Percentiles rank a stretch among this genome's conserved stretches.
phyloP scores from a whole-genome alignment of 2,888 invertebrate genomes.

The Sceliomorpha sp. region DNA sequence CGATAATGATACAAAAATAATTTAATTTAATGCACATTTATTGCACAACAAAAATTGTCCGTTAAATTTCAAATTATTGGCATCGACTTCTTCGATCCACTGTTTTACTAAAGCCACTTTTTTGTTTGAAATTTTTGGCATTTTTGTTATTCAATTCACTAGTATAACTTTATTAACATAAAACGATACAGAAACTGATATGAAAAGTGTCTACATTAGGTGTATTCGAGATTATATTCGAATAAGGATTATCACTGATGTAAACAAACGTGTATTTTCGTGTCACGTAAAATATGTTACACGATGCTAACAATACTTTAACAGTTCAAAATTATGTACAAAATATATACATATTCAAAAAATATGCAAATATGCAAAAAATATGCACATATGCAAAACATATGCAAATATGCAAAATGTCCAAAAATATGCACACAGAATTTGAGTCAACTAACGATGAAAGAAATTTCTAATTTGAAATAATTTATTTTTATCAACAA shows the following conservation, averaged over 20 bases:
- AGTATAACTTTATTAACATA: slow-evolving; percentile 1
- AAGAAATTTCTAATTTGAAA: slow-evolving; percentile 16
- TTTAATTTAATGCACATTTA: no score
- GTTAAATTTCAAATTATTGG: slow-evolving; percentile 7
- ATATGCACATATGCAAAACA: slow-evolving; percentile 13
- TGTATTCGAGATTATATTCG: no score
- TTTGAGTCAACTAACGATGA: slow-evolving; percentile 3
- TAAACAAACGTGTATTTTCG: slow-evolving; percentile 6
- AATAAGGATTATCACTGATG: slow-evolving; percentile 11
- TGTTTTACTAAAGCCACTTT: slow-evolving; percentile 14
- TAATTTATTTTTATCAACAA: slow-evolving; percentile 4
- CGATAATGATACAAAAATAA: no score
- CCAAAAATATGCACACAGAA: slow-evolving; percentile 12
- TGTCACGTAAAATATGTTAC: background rate
- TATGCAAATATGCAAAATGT: slow-evolving; percentile 10
- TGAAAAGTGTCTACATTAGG: slow-evolving; percentile 11
- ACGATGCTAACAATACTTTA: background rate
- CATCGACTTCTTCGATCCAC: slow-evolving; percentile 10
- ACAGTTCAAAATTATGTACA: background rate
- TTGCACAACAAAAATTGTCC: slow-evolving; percentile 16
- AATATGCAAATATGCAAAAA: slow-evolving; percentile 16
- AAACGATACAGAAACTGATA: slow-evolving; percentile 11
- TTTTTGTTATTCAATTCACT: slow-evolving; percentile 4
- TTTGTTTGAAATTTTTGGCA: slow-evolving; percentile 9
- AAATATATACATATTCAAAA: slow-evolving; percentile 12